phyloP scores from a whole-genome alignment of 1,140 invertebrate species.

The Lineus longissimus region DNA sequence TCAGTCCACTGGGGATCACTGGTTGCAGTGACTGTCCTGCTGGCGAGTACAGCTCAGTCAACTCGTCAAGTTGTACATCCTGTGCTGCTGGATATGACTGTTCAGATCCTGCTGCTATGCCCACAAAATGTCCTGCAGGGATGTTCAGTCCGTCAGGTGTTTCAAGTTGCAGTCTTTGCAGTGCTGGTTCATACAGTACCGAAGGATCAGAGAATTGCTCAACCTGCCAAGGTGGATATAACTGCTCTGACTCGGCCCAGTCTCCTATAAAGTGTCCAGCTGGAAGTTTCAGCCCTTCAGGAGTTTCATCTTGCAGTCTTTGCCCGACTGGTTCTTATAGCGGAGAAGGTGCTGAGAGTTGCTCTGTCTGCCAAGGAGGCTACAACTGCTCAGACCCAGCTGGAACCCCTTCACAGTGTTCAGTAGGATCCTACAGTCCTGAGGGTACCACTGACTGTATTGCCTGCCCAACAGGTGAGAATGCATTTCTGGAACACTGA shows the following conservation, averaged over 20 bases:
- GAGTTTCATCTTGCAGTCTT: background rate
- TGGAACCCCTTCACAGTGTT: constrained; percentile 17
- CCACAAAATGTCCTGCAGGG: constrained; percentile 17
- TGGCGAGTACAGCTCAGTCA: background rate
- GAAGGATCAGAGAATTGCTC: constrained; percentile 13
- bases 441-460: background rate
- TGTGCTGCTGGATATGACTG: background rate
- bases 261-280: background rate
- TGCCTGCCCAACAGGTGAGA: constrained; percentile 16
- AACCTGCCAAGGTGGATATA: background rate
- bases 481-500: background rate
- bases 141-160: constrained; percentile 18
- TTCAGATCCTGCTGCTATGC: background rate
- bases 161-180: constrained; percentile 18
- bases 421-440: background rate
- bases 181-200: constrained; percentile 13
- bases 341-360: constrained; percentile 1
- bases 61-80: background rate
- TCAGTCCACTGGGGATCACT: background rate
- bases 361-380: constrained; percentile 28
- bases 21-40: background rate
- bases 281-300: background rate
- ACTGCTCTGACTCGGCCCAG: background rate
- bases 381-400: constrained; percentile 23
- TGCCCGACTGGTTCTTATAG: background rate